These are phyloP conservation scores for Heteronetta atricapilla DNA, from an alignment of 2,113 vertebrate genomes.

Conservation along the genomic window DNA sequence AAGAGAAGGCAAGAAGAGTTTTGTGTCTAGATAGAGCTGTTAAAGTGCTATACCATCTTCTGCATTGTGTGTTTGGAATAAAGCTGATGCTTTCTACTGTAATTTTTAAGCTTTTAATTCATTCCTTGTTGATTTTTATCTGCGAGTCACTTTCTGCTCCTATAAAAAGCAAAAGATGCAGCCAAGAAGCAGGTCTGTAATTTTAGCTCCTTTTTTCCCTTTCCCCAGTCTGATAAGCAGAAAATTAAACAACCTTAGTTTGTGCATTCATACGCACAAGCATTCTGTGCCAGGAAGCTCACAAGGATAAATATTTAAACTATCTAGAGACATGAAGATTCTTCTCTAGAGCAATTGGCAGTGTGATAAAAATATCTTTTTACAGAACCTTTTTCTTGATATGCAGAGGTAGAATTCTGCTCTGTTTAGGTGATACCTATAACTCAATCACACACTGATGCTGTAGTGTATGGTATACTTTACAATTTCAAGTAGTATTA, in stretches of 20 bases:
- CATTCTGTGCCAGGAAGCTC: not conserved
- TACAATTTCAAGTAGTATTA: not conserved
- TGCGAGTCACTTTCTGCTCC: not conserved
- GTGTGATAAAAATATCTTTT: not conserved
- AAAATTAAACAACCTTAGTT: conserved; percentile 15
- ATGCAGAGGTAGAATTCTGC: not conserved
- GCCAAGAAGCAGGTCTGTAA: not conserved
- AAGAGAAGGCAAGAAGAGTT: not conserved
- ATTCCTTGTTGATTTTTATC: not conserved
- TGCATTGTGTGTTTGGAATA: not conserved
- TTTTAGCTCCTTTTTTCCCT: not conserved
- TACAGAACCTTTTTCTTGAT: not conserved
- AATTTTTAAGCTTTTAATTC: not conserved
- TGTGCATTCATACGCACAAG: not conserved
- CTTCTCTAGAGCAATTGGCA: not conserved
- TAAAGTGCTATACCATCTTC: not conserved
- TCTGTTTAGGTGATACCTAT: not conserved
- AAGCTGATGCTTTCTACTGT: not conserved
- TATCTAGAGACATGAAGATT: not conserved
- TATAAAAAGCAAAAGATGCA: not conserved
- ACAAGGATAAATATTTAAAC: conserved; percentile 45
- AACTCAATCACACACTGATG: not conserved
- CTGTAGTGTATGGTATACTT: not conserved
- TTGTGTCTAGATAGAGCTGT: not conserved
- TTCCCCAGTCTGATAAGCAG: not conserved